Base-by-base conservation (phyloP, 2,113 vertebrate species). In the Macrotus californicus region DNA sequence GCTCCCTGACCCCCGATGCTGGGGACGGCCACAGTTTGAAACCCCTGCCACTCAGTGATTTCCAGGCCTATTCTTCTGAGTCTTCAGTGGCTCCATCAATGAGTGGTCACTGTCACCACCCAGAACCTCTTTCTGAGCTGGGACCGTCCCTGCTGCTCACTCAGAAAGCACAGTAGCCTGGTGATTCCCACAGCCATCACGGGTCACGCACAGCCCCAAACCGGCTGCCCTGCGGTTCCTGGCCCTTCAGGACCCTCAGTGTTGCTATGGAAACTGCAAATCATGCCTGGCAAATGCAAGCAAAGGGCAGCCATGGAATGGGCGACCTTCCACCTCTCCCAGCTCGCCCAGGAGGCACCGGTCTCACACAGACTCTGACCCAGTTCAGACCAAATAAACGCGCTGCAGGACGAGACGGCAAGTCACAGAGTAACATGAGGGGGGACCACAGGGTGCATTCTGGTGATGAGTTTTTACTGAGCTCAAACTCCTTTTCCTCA, bases 401-500 rank as follows among this genome's bases (percentile, higher is more conserved):
- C 2, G 81, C 73, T 41, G 29, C 9, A 34, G 50, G 92, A 91
- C 1, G 13, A 61, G 73, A 15, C 3, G 12, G n/a, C 7, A 2
- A 6, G 1, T 69, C 67, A 5, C 1, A 54, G 3, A 29, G 39
- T 21, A 29, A 80, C 29, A 43, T 0, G 36, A 76, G 22, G 1
- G 24, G 6, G 0, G n/a, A 76, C 34, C n/a, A 36, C 50, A 31
- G 22, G 31, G 21, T 19, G 2, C 12, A n/a, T 64, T 48, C 77
- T 39, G 61, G 50, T 50, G 69, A 69, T 0, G 9, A 66, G n/a
- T 3, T 39, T 18, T 81, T 59, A 36, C 16, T 81, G 48, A 93
- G 48, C 29, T 87, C 19, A 36, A 67, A 48, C 12, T 69, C n/a
- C 11, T 70, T 83, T 72, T 72, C 73, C 64, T 90, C 76, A 92